Conservation (phyloP, 92 coral and sea anemone species). For the Ricordea florida region DNA sequence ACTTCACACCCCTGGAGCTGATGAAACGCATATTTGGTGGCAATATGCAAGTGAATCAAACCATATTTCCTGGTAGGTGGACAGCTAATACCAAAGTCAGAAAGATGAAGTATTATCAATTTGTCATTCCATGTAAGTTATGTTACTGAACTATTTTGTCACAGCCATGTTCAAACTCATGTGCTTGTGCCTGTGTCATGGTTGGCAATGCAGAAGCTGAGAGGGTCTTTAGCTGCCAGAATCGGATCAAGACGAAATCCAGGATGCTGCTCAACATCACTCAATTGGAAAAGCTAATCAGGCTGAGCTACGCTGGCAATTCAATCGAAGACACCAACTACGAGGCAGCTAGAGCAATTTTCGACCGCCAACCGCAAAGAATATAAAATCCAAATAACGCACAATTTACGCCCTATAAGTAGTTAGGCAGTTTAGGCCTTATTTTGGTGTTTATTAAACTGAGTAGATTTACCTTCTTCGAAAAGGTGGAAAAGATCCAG, state of each 20-base stretch:
- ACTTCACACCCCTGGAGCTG: constrained; percentile 28
- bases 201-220: constrained; percentile 48
- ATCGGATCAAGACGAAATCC: constrained; percentile 50
- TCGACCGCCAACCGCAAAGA: constrained; percentile 14
- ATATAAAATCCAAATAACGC: constrained; percentile 6
- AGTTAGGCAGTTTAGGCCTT: not conserved
- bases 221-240: constrained; percentile 33
- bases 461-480: not conserved
- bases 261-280: constrained; percentile 26
- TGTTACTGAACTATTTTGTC: not conserved
- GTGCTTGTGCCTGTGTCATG: constrained; percentile 32
- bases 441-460: not conserved
- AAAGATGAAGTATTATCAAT: not conserved
- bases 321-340: constrained; percentile 31
- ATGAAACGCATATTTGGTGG: constrained; percentile 30
- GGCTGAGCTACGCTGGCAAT: constrained; percentile 31
- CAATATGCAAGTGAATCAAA: constrained; percentile 28
- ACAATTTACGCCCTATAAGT: not conserved
- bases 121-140: not conserved
- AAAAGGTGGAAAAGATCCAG: too few relatives aligned
- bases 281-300: constrained; percentile 36
- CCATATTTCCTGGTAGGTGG: constrained; percentile 16
- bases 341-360: constrained; percentile 31
- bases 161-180: constrained; percentile 38
- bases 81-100: not conserved